Evolutionary conservation across 2,888 invertebrate species (phyloP).

Genomic region (Tinea trinotella): DNA sequence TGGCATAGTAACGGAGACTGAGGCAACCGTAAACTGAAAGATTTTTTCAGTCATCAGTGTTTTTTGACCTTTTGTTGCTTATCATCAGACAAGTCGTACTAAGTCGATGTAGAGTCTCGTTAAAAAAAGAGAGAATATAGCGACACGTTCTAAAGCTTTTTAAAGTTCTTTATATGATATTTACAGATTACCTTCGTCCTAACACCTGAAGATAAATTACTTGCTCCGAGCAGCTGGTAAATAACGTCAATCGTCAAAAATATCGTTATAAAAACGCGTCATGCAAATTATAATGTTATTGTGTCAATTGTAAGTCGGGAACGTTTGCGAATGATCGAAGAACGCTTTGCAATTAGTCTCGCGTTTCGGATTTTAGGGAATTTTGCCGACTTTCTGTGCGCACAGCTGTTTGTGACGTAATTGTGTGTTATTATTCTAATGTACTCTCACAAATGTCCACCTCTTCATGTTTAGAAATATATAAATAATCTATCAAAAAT

Average conservation of each 20-base stretch:
- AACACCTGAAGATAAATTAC: slow-evolving; percentile 8
- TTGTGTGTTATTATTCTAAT: slow-evolving; percentile 1
- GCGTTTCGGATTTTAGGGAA: slow-evolving; percentile 45
- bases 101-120: no score
- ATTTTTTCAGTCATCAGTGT: no score
- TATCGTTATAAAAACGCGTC: slow-evolving; percentile 66
- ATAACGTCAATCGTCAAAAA: slow-evolving; percentile 42
- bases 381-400: slow-evolving; percentile 36
- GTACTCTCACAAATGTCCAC: neutral
- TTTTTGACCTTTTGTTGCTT: no score
- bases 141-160: no score
- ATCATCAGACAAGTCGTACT: no score
- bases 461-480: no score
- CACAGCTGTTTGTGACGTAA: slow-evolving; percentile 45
- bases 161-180: no score
- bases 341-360: slow-evolving; percentile 49
- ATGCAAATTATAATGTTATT: slow-evolving; percentile 68
- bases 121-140: no score
- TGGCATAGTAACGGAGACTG: no score
- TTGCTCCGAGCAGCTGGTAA: slow-evolving; percentile 46
- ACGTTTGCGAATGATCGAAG: slow-evolving; percentile 51
- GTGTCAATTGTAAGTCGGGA: slow-evolving; percentile 48
- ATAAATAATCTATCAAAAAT: no score
- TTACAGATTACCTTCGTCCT: neutral
- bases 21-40: no score